Evolutionary conservation across 1,140 invertebrate genomes (phyloP), one percentile per base, ranked within the genome.

Genomic region (Ips typographus): DNA sequence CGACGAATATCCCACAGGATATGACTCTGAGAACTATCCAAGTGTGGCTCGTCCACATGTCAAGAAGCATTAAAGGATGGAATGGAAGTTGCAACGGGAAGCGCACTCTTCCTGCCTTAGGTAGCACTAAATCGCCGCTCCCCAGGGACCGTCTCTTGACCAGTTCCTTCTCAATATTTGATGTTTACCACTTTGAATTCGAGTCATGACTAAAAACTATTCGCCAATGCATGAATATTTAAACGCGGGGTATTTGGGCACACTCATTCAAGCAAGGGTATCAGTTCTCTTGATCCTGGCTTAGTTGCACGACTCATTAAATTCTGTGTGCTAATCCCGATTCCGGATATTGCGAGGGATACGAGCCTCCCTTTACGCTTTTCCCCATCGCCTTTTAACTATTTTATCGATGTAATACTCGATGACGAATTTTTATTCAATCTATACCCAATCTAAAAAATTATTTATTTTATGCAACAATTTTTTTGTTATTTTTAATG

Each of bases 261-360:
- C 53, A 43, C 41, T 43, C 76, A 75, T 73, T 68, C 73, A 58
- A 68, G 72, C 65, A 71, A 68, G 71, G 71, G 76, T 75, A 77
- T 77, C 77, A 74, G 70, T 68, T 76, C 75, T 73, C 71, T 22
- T 79, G 77, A 79, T 79, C 79, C 78, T 65, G 77, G 79, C 74
- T 80, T 80, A 80, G 73, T 77, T 79, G 77, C 77, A 80, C 79
- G 79, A 78, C 79, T 80, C 79, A 80, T 80, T 80, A 79, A 80
- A 75, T 75, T 73, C 75, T 75, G 71, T 73, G 75, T 72, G 79
- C 75, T 79, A 79, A 80, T 79, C 78, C 76, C 57, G 72, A 74
- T 75, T 76, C 76, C 77, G 75, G 76, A 77, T 78, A 78, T 78
- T 79, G 75, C 75, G 57, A 71, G 71, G 70, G 75, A 69, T 43